Conservation (phyloP, 2,888 invertebrate species). For the Epinotia bilunana region DNA sequence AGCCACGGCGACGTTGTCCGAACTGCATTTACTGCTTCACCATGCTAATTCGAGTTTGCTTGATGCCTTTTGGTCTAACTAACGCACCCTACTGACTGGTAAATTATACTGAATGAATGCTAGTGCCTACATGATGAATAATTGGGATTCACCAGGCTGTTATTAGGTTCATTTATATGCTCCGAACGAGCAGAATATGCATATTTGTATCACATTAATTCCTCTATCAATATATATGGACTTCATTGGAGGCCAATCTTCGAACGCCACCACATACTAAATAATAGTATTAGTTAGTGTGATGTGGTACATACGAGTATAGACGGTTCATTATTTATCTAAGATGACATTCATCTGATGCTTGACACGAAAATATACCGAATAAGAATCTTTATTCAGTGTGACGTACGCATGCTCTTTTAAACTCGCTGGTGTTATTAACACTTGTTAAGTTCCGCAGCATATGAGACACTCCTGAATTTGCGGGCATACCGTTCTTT, state of each 20-base stretch:
- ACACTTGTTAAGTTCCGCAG: too few relatives aligned
- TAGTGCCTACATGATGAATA: not conserved
- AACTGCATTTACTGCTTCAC: not conserved
- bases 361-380: too few relatives aligned
- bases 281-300: too few relatives aligned
- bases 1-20: not conserved
- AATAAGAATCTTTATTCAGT: too few relatives aligned
- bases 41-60: not conserved
- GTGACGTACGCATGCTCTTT: too few relatives aligned
- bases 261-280: not conserved
- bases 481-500: too few relatives aligned
- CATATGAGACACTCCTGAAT: too few relatives aligned
- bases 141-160: constrained; percentile 3
- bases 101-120: not conserved
- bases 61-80: not conserved
- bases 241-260: not conserved
- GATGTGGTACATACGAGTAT: not conserved
- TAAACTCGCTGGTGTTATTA: too few relatives aligned
- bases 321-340: not conserved
- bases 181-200: constrained; percentile 2
- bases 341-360: too few relatives aligned
- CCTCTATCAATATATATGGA: not conserved
- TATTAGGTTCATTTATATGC: constrained; percentile 33
- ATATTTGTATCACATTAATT: constrained; percentile 5
- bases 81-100: not conserved